Base-by-base conservation (phyloP, 1,140 invertebrate genomes). In the Latrodectus geometricus region DNA sequence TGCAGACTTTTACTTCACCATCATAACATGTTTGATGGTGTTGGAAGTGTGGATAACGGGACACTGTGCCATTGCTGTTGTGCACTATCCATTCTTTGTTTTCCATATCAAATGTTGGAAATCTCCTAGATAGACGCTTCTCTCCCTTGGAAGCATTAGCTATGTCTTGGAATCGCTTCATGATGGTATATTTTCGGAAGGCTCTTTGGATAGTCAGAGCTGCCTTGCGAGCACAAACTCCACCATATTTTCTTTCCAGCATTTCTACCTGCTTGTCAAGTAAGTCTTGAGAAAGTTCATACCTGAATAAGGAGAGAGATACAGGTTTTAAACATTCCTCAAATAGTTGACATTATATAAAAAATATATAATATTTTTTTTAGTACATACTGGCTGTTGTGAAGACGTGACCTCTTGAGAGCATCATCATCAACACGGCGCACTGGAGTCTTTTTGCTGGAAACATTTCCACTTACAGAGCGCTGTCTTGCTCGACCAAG, bases 251-350 rank as follows among this genome's bases (percentile, higher is more conserved):
- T 87, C 96, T 92, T 92, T 99, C 97, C 89, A 99, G 91, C 92
- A 98, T 95, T 92, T 98, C 97, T 87, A 98, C 95, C 93, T 98
- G 96, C 91, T 98, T 98, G 90, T 98, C 97, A 86, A 98, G 93
- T 52, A 99, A 93, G 91, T 99, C 97, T 93, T 98, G 97, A 65
- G 97, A 98, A 90, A 99, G 93, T 92, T 99, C 97, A 93, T 99
- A 99, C 86, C 88, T 87, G 48, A 79, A 56, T 52, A 12, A 77
- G 21, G 35, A n/a, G 23, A 70, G 12, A 69, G 12, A 54, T 61
- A 14, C 48, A 35, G 5, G 5, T 35, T 35, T 35, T 35, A 35
- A 20, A 20, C 48, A 74, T 52, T 52, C 20, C 17, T n/a, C 49
- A 23, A 72, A 72, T 20, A 68, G n/a, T 8, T 9, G 17, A 21